Conservation (phyloP, 2,888 invertebrate genomes). For the Hipparchia sbordonii region DNA sequence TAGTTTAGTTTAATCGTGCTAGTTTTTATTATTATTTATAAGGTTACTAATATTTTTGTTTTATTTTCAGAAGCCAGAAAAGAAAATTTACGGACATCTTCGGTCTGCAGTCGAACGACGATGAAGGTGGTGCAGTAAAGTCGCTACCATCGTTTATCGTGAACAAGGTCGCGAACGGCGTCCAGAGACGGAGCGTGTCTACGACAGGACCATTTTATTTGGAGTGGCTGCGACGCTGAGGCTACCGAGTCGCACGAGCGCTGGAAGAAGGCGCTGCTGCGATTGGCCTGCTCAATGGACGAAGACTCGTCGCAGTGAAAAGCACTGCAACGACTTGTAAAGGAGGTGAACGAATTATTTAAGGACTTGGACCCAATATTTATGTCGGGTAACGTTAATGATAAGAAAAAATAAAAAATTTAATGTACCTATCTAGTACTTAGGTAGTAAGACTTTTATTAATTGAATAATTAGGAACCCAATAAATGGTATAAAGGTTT, state of each 20-base stretch:
- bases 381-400: background rate
- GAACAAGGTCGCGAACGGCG: background rate
- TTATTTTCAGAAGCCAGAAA: no score
- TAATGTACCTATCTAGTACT: no score
- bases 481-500: no score
- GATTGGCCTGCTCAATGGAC: background rate
- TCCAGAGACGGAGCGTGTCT: background rate
- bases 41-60: no score
- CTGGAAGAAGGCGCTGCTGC: slow-evolving; percentile 6
- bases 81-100: no score
- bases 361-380: slow-evolving; percentile 4
- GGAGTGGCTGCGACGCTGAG: slow-evolving; percentile 1
- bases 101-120: no score
- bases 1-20: background rate
- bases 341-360: slow-evolving; percentile 5
- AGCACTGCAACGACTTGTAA: slow-evolving; percentile 5
- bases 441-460: no score
- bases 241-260: slow-evolving; percentile 1
- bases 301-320: slow-evolving; percentile 3
- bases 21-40: no score
- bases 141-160: background rate
- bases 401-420: no score
- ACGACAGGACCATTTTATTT: slow-evolving; percentile 3
- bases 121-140: no score
- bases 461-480: no score